Evolutionary conservation across 2,797 vertebrate species (phyloP).

Genomic region (Neosilurus hyrtlii): DNA sequence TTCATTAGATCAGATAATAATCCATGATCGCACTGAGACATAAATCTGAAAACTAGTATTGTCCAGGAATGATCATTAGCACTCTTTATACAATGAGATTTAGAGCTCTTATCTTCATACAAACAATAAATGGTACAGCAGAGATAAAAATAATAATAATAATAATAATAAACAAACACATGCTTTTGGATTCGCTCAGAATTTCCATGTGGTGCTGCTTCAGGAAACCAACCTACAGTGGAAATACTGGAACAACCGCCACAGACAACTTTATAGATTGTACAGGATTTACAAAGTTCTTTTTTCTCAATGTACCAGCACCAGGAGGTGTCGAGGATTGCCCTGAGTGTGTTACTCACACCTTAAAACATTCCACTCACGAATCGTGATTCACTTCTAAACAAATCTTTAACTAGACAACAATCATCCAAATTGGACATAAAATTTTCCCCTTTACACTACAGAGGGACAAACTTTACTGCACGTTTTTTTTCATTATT

Average conservation of each 20-base stretch:
- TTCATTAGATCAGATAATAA: neutral
- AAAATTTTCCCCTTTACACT: neutral
- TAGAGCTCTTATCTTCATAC: neutral
- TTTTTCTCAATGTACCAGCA: neutral
- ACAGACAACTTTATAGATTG: neutral
- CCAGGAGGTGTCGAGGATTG: neutral
- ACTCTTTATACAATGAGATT: neutral
- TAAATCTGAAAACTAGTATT: neutral
- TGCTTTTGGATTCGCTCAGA: neutral
- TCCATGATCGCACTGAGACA: neutral
- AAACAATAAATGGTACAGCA: slow-evolving; percentile 4
- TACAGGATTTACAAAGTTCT: neutral
- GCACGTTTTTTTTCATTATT: neutral
- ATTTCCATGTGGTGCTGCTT: neutral
- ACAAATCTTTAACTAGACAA: neutral
- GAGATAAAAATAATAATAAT: too few species aligned
- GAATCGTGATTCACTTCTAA: neutral
- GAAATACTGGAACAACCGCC: neutral
- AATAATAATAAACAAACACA: neutral
- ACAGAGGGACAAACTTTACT: neutral
- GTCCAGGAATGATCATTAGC: neutral
- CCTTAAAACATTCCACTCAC: neutral
- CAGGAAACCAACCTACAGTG: neutral
- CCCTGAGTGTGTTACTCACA: neutral
- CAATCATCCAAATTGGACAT: neutral